A percentile compares a stretch with the other conserved stretches of the same genome.
phyloP scores from a whole-genome alignment of 2,888 invertebrate genomes.

The Bursaphelenchus okinawaensis region DNA sequence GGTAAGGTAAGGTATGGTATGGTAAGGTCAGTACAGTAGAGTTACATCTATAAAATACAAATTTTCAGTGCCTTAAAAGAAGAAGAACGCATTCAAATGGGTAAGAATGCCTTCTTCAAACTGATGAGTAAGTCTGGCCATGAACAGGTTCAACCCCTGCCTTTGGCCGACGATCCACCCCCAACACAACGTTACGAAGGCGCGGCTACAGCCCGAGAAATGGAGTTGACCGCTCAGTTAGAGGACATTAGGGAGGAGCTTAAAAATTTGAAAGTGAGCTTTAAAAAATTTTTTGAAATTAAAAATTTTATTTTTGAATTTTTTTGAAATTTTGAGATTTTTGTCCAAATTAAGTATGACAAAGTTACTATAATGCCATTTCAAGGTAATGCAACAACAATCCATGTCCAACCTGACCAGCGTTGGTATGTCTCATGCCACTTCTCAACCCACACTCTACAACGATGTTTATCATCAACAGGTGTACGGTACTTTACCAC shows the following conservation, averaged over 20 bases:
- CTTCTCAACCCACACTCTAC: slow-evolving; percentile 14
- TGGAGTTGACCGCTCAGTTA: slow-evolving; percentile 10
- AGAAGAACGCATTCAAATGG: slow-evolving; percentile 43
- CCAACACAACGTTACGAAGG: slow-evolving; percentile 11
- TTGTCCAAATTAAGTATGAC: too few relatives aligned
- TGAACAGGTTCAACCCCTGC: slow-evolving; percentile 4
- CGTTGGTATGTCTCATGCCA: slow-evolving; percentile 12
- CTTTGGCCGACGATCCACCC: not conserved
- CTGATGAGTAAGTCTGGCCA: slow-evolving; percentile 34
- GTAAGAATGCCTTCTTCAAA: slow-evolving; percentile 56
- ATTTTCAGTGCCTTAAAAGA: slow-evolving; percentile 47
- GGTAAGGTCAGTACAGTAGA: too few relatives aligned
- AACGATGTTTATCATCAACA: slow-evolving; percentile 15
- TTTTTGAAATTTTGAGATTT: too few relatives aligned
- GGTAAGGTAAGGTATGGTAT: too few relatives aligned
- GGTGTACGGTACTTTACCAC: slow-evolving; percentile 13
- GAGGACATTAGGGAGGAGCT: slow-evolving; percentile 7
- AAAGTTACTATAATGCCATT: too few relatives aligned
- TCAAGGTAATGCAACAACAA: slow-evolving; percentile 12
- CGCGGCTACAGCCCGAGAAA: slow-evolving; percentile 10
- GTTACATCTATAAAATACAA: slow-evolving; percentile 23
- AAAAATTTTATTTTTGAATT: too few relatives aligned
- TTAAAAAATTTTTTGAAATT: too few relatives aligned
- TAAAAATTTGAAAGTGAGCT: not conserved
- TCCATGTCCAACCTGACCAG: slow-evolving; percentile 11